Percentiles rank a stretch among this genome's conserved stretches.
Evolutionary conservation across 2,888 invertebrate species (phyloP).

Genomic region (Cenopis cana): DNA sequence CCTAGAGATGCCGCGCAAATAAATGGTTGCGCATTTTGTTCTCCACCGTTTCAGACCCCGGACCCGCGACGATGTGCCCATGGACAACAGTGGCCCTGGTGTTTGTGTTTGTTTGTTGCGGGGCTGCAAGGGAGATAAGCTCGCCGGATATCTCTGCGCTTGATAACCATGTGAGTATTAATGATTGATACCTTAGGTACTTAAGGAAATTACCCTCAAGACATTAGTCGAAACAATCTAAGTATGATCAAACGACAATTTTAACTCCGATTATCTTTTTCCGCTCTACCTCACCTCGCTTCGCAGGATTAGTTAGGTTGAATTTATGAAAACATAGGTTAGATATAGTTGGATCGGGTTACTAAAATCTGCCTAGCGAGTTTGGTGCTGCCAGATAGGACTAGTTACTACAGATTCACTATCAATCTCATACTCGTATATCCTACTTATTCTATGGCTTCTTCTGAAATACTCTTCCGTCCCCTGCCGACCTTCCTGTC

Average conservation of each 20-base stretch:
- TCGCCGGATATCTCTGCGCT: conserved; percentile 60
- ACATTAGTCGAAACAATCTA: background rate
- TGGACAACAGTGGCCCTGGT: conserved; percentile 77
- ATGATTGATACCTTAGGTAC: background rate
- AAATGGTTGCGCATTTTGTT: conserved; percentile 65
- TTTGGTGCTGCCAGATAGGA: background rate
- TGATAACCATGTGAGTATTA: conserved; percentile 74
- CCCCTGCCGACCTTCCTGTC: background rate
- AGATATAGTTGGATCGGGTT: background rate
- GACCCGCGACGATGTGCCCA: conserved; percentile 77
- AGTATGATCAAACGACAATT: background rate
- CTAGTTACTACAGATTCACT: background rate
- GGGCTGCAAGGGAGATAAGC: conserved; percentile 65
- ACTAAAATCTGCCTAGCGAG: background rate
- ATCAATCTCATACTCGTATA: background rate
- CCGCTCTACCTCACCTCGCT: background rate
- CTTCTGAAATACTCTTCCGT: background rate
- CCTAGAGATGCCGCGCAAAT: conserved; percentile 79
- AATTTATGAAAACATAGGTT: background rate
- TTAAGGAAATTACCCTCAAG: background rate
- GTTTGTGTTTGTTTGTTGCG: conserved; percentile 67
- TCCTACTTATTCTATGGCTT: background rate
- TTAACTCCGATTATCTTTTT: background rate
- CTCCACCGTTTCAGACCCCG: conserved; percentile 53
- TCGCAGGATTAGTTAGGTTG: background rate